Evolutionary conservation across 2,888 invertebrate species (phyloP).

Genomic region (Cryptus viduatorius): DNA sequence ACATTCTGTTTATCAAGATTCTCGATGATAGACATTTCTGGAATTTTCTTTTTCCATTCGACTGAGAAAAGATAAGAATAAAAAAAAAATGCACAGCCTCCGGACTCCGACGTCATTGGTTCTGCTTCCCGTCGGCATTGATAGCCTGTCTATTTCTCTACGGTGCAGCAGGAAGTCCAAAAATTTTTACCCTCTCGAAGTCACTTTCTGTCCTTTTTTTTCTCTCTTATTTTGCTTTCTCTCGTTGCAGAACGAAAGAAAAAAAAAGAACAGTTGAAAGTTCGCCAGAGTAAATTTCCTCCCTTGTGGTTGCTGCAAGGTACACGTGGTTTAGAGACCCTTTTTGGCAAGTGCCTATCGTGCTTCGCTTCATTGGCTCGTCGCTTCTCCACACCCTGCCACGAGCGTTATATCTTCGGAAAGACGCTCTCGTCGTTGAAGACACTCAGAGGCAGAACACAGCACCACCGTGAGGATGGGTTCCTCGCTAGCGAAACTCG

Average conservation of each 20-base stretch:
- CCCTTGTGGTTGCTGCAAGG: not conserved
- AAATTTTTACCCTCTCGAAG: slow-evolving; percentile 31
- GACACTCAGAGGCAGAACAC: slow-evolving; percentile 33
- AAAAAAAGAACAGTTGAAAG: slow-evolving; percentile 44
- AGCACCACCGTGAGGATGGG: slow-evolving; percentile 17
- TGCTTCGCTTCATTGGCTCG: slow-evolving; percentile 63
- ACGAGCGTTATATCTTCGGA: slow-evolving; percentile 21
- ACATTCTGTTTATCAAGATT: slow-evolving; percentile 37
- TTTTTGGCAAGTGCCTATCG: slow-evolving; percentile 70
- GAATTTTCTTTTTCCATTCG: slow-evolving; percentile 27
- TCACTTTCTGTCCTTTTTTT: slow-evolving; percentile 21
- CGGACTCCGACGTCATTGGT: not conserved
- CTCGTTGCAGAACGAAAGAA: slow-evolving; percentile 6
- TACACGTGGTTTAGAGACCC: slow-evolving; percentile 30
- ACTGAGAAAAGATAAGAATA: slow-evolving; percentile 47
- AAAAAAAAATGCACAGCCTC: not conserved
- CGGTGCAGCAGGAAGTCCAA: slow-evolving; percentile 25
- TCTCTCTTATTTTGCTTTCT: slow-evolving; percentile 24
- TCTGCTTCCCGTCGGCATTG: slow-evolving; percentile 30
- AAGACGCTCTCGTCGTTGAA: slow-evolving; percentile 6
- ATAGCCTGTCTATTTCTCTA: slow-evolving; percentile 10
- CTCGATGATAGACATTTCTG: slow-evolving; percentile 14
- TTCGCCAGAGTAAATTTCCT: slow-evolving; percentile 51
- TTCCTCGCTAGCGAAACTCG: slow-evolving; percentile 59
- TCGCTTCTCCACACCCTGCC: slow-evolving; percentile 29